A percentile compares a stretch with the other conserved stretches of the same genome.
These are phyloP conservation scores for Nomada hirtipes DNA, from an alignment of 2,888 invertebrate genomes.

Conservation along the genomic window DNA sequence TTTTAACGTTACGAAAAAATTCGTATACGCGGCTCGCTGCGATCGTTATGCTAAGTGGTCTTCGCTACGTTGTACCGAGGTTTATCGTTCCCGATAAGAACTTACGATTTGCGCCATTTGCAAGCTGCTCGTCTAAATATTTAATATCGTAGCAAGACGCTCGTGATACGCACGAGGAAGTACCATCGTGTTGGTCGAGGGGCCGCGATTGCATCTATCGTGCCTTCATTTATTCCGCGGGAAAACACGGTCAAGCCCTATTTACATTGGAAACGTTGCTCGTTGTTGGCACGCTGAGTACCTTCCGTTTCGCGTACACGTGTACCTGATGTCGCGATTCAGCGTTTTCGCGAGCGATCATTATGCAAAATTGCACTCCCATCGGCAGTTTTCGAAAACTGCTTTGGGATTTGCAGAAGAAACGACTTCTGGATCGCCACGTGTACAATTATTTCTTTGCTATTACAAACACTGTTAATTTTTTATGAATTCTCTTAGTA, in stretches of 20 bases:
- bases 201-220: constrained; percentile 58
- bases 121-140: constrained; percentile 67
- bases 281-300: constrained; percentile 22
- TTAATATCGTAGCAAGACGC: constrained; percentile 67
- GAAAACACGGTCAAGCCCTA: constrained; percentile 62
- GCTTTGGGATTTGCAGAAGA: constrained; percentile 31
- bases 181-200: constrained; percentile 23
- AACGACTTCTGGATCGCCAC: not conserved
- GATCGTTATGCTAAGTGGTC: constrained; percentile 49
- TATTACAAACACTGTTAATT: too few species aligned
- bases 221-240: constrained; percentile 69
- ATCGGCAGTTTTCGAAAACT: constrained; percentile 23
- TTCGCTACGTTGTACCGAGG: constrained; percentile 2
- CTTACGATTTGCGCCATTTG: constrained; percentile 55
- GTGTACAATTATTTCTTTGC: not conserved
- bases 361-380: constrained; percentile 52
- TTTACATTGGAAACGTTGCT: constrained; percentile 68
- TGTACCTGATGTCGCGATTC: constrained; percentile 41
- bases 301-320: constrained; percentile 31
- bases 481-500: too few species aligned
- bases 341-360: constrained; percentile 46
- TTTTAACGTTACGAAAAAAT: not conserved
- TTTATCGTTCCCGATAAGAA: constrained; percentile 65
- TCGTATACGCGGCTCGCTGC: constrained; percentile 3
- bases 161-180: constrained; percentile 10